phyloP scores from a whole-genome alignment of 2,797 vertebrate species.

The Dendrocincla tyrannina region DNA sequence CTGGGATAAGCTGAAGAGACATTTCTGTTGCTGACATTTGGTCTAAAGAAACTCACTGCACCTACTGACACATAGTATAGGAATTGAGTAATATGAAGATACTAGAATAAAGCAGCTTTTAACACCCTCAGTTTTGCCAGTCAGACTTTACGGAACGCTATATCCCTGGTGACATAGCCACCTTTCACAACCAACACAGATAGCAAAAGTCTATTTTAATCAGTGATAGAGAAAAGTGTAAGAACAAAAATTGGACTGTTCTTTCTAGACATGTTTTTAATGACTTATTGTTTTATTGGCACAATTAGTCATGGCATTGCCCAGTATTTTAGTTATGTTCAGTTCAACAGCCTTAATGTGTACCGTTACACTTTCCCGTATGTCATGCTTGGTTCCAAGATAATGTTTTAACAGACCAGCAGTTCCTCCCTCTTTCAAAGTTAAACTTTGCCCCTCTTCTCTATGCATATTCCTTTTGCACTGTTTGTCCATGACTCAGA shows the following conservation, averaged over 20 bases:
- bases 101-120: neutral
- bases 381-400: neutral
- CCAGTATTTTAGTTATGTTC: neutral
- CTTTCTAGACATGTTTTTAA: neutral
- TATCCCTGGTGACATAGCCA: neutral
- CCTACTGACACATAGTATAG: neutral
- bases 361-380: rapidly evolving
- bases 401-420: neutral
- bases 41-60: neutral
- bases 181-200: neutral
- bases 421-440: neutral
- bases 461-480: neutral
- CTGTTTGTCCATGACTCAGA: neutral
- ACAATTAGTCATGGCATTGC: neutral
- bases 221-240: neutral
- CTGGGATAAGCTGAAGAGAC: neutral
- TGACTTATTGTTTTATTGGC: neutral
- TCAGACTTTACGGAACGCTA: neutral
- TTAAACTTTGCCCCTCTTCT: neutral
- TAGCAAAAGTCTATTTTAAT: neutral
- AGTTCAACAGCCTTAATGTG: neutral
- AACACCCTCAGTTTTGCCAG: neutral
- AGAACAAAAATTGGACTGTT: rapidly evolving
- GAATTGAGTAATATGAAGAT: neutral
- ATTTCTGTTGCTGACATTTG: neutral